These are phyloP conservation scores for Nycticorax nycticorax DNA, from an alignment of 2,113 vertebrate genomes.

Conservation along the genomic window DNA sequence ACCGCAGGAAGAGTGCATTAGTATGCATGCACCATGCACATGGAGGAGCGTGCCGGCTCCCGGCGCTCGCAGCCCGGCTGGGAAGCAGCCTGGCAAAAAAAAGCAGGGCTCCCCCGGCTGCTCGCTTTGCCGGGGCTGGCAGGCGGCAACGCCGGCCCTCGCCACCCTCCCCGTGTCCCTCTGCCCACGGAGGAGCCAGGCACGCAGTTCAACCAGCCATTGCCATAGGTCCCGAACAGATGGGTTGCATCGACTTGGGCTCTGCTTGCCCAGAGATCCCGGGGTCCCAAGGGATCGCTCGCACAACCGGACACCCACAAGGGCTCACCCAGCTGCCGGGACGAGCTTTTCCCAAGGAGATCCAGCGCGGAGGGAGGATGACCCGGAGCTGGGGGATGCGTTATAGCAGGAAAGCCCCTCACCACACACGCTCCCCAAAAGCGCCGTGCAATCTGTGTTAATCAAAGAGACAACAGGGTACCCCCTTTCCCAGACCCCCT, in stretches of 20 bases:
- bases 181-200: not conserved
- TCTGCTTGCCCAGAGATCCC: too few relatives aligned
- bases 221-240: fast-evolving
- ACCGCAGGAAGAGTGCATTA: constrained; percentile 50
- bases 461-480: fast-evolving
- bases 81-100: not conserved
- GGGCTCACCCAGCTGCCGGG: not conserved
- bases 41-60: not conserved
- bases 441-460: fast-evolving
- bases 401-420: not conserved
- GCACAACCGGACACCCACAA: fast-evolving
- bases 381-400: not conserved
- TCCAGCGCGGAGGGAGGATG: fast-evolving
- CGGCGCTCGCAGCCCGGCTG: not conserved
- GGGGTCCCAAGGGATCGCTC: fast-evolving
- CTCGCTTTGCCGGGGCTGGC: not conserved
- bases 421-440: fast-evolving
- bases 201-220: fast-evolving
- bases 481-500: not conserved
- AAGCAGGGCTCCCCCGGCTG: not conserved
- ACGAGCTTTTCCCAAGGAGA: not conserved
- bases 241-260: too few relatives aligned
- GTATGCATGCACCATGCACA: not conserved
- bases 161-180: not conserved
- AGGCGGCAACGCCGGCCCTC: fast-evolving